Conservation (phyloP, 2,113 vertebrate species). For the Spea bombifrons region DNA sequence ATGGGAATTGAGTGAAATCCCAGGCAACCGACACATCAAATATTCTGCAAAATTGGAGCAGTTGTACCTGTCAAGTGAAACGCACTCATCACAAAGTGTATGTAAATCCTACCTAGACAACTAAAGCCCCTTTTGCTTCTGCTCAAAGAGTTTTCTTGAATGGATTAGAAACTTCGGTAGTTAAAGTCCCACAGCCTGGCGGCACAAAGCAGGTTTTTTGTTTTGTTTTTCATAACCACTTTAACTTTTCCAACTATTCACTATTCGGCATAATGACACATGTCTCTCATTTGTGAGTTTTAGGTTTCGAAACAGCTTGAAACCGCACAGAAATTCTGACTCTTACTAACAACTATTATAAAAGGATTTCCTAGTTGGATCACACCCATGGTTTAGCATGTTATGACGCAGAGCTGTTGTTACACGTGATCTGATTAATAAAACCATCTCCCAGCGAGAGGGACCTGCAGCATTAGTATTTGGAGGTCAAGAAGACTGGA, state of each 20-base stretch:
- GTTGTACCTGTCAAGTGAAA: conserved; percentile 4
- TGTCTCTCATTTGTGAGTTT: background rate
- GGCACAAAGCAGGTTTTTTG: background rate
- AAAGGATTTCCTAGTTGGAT: conserved; percentile 21
- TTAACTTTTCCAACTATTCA: background rate
- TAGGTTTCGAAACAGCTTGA: conserved; percentile 19
- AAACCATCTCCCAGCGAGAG: conserved; percentile 14
- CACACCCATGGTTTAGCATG: conserved; percentile 13
- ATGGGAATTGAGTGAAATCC: background rate
- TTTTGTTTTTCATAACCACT: background rate
- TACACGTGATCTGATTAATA: conserved; percentile 41
- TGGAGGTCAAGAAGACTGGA: background rate
- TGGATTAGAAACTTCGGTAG: background rate
- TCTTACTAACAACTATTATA: conserved; percentile 16
- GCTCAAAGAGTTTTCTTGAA: background rate
- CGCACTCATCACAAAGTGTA: conserved; percentile 2
- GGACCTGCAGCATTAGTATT: background rate
- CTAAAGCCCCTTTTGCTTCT: conserved; percentile 3
- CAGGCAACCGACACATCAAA: background rate
- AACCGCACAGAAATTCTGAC: background rate
- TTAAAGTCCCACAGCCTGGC: too few species aligned
- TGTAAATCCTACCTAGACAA: background rate
- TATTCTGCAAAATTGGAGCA: background rate
- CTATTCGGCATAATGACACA: background rate
- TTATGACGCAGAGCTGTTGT: conserved; percentile 11